Conservation (phyloP, 2,797 vertebrate species). For the Eospalax fontanierii region DNA sequence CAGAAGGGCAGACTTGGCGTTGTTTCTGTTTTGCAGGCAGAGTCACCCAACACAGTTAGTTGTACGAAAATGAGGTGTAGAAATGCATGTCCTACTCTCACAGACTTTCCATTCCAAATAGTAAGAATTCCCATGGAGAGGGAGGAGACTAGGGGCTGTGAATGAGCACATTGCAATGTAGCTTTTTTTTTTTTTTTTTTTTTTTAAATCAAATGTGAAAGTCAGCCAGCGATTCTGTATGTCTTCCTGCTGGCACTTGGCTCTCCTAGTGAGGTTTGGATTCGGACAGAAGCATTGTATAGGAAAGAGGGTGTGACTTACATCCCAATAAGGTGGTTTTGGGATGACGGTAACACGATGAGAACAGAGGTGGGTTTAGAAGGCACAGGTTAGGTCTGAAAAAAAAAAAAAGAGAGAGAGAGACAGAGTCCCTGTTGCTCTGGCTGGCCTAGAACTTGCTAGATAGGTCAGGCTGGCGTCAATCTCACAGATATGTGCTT, state of each 20-base stretch:
- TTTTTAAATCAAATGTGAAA: constrained; percentile 17
- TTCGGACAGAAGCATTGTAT: background rate
- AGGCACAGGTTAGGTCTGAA: too few species aligned
- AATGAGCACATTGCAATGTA: background rate
- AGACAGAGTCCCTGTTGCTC: too few species aligned
- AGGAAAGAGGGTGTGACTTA: background rate
- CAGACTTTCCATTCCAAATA: background rate
- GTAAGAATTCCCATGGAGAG: background rate
- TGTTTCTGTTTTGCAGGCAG: background rate
- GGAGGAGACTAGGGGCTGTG: background rate
- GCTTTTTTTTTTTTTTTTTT: too few species aligned
- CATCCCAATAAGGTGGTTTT: background rate
- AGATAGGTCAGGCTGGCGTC: too few species aligned
- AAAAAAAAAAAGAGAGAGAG: too few species aligned
- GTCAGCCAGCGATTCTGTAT: background rate
- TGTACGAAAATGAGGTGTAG: background rate
- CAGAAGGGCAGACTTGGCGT: background rate
- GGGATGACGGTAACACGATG: background rate
- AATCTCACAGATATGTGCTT: too few species aligned
- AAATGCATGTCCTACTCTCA: background rate
- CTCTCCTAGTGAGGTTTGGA: background rate
- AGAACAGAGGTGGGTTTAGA: too few species aligned
- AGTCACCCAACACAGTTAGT: background rate
- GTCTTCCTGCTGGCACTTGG: background rate
- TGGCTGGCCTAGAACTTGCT: too few species aligned